A percentile compares a stretch with the other conserved stretches of the same genome.
These are phyloP conservation scores for Brachypteracias leptosomus DNA, from an alignment of 2,113 vertebrate genomes.

Conservation along the genomic window DNA sequence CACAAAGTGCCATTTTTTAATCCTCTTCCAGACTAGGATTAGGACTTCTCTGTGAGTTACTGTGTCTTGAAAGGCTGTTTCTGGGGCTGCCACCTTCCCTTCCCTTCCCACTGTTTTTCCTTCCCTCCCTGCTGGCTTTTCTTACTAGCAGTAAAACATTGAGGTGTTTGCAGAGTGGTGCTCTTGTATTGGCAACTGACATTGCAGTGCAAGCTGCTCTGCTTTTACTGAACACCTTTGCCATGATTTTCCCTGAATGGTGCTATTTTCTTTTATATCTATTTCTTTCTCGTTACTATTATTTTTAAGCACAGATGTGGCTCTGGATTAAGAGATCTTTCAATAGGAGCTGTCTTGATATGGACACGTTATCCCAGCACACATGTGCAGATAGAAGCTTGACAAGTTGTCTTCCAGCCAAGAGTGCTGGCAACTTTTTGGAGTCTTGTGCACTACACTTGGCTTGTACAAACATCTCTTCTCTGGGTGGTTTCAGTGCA, in stretches of 20 bases:
- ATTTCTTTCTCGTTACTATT: background rate
- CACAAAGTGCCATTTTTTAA: background rate
- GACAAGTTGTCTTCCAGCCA: background rate
- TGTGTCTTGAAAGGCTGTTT: background rate
- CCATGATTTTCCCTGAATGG: accelerated
- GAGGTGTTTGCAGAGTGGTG: background rate
- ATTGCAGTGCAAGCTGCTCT: background rate
- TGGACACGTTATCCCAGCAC: background rate
- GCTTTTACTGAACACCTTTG: background rate
- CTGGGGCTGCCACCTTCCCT: background rate
- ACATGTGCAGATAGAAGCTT: background rate
- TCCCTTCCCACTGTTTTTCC: background rate
- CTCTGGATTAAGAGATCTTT: background rate
- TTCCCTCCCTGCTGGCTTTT: background rate
- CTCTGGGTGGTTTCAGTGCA: background rate
- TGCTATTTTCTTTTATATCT: background rate
- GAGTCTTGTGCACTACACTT: background rate
- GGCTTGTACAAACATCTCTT: accelerated
- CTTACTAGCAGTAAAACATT: background rate
- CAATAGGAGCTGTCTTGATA: background rate
- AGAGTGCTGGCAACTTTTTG: background rate
- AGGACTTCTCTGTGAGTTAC: background rate
- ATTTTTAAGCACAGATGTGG: background rate
- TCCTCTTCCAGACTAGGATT: background rate
- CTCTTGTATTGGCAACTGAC: background rate